Conservation (phyloP, 2,113 vertebrate genomes). For the Grammomys surdaster region DNA sequence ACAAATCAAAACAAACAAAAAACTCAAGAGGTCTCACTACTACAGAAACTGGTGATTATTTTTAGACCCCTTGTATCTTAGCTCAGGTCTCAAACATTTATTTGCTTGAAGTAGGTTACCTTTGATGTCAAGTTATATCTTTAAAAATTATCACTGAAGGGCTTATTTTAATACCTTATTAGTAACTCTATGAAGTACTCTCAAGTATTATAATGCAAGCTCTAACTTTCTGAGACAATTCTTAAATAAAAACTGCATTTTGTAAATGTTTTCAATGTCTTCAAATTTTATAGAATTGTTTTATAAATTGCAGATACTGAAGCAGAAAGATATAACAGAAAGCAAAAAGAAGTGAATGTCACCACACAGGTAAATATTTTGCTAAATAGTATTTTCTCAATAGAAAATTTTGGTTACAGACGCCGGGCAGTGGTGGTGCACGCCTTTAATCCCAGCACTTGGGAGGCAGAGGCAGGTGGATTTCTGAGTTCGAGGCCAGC, state of each 20-base stretch:
- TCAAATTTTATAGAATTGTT: slow-evolving; percentile 67
- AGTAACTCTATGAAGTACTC: slow-evolving; percentile 38
- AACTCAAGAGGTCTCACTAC: slow-evolving; percentile 15
- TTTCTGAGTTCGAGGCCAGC: too few relatives aligned
- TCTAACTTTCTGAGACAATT: background rate
- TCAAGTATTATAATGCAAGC: background rate
- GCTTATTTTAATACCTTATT: background rate
- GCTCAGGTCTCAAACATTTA: slow-evolving; percentile 36
- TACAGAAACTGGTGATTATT: slow-evolving; percentile 43
- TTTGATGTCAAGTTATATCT: slow-evolving; percentile 15
- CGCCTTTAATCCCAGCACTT: too few relatives aligned
- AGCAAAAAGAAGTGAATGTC: slow-evolving; percentile 74
- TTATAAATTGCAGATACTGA: slow-evolving; percentile 74
- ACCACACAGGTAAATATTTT: slow-evolving; percentile 80
- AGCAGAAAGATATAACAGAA: slow-evolving; percentile 74
- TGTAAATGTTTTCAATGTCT: background rate
- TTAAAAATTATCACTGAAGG: slow-evolving; percentile 57
- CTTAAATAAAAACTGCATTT: slow-evolving; percentile 8
- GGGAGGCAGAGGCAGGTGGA: too few relatives aligned
- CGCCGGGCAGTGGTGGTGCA: too few relatives aligned
- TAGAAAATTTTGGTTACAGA: background rate
- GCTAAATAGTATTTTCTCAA: slow-evolving; percentile 30
- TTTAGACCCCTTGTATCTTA: slow-evolving; percentile 35
- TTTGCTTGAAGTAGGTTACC: slow-evolving; percentile 49
- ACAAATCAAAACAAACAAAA: background rate